Conservation (phyloP, 2,888 invertebrate species). For the Chloroclysta siterata region DNA sequence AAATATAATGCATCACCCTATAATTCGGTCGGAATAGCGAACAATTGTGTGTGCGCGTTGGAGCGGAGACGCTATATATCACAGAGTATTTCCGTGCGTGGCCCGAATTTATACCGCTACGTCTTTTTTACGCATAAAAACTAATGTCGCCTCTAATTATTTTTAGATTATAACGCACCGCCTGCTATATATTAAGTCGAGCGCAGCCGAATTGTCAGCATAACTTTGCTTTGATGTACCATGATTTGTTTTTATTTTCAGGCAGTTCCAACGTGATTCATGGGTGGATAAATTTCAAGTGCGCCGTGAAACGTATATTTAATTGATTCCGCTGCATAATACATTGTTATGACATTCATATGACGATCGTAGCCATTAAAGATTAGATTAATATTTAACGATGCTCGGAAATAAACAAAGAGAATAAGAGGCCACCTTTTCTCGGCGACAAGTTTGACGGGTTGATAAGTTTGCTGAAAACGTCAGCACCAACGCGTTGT, state of each 20-base stretch:
- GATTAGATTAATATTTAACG: conserved; percentile 37
- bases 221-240: conserved; percentile 83
- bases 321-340: conserved; percentile 73
- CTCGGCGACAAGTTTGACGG: conserved; percentile 55
- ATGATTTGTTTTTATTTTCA: conserved; percentile 83
- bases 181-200: conserved; percentile 81
- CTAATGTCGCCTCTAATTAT: conserved; percentile 84
- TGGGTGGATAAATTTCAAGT: conserved; percentile 78
- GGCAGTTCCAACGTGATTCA: conserved; percentile 79
- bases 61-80: conserved; percentile 74
- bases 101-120: conserved; percentile 65
- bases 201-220: conserved; percentile 83
- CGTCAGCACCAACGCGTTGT: conserved; percentile 64
- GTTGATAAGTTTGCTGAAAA: conserved; percentile 72
- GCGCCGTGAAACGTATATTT: conserved; percentile 73
- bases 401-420: conserved; percentile 43
- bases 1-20: conserved; percentile 60
- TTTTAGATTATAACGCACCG: conserved; percentile 84
- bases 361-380: conserved; percentile 53
- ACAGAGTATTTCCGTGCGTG: conserved; percentile 77
- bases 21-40: conserved; percentile 58
- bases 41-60: conserved; percentile 70
- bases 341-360: conserved; percentile 71
- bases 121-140: conserved; percentile 84
- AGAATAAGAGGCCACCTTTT: conserved; percentile 45